A percentile compares a stretch with the other conserved stretches of the same genome.
These are phyloP conservation scores for Drosophila mojavensis DNA, from an alignment of 1,140 invertebrate species.

Conservation along the genomic window DNA sequence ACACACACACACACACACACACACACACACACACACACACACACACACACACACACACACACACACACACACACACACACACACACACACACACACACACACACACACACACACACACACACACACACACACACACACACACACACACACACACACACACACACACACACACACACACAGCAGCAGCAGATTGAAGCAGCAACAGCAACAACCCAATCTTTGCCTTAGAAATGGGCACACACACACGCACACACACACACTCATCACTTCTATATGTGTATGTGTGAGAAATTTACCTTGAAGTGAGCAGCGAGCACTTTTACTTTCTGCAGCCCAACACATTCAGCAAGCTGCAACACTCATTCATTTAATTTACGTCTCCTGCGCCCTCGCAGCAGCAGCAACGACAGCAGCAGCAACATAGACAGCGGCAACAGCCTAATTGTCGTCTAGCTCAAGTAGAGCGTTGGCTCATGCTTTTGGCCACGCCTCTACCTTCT, in stretches of 20 bases:
- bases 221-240: conserved; percentile 54
- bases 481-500: conserved; percentile 2
- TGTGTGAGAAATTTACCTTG: conserved; percentile 66
- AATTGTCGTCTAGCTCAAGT: conserved; percentile 78
- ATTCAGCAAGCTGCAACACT: conserved; percentile 45
- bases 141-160: too few species aligned
- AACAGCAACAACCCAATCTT: conserved; percentile 32
- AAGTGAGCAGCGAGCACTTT: conserved; percentile 79
- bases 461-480: too few species aligned
- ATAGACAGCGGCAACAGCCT: conserved; percentile 25
- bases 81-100: too few species aligned
- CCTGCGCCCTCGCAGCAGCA: conserved; percentile 10
- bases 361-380: conserved; percentile 74
- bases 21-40: too few species aligned
- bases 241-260: conserved; percentile 26
- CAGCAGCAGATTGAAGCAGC: conserved; percentile 18
- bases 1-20: too few species aligned
- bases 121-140: too few species aligned
- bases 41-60: too few species aligned
- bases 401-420: neutral
- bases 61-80: too few species aligned
- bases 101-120: too few species aligned
- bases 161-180: neutral
- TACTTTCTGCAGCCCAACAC: conserved; percentile 54
- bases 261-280: neutral